phyloP scores from a whole-genome alignment of 2,113 vertebrate genomes.

The Campylomormyrus numenius region DNA sequence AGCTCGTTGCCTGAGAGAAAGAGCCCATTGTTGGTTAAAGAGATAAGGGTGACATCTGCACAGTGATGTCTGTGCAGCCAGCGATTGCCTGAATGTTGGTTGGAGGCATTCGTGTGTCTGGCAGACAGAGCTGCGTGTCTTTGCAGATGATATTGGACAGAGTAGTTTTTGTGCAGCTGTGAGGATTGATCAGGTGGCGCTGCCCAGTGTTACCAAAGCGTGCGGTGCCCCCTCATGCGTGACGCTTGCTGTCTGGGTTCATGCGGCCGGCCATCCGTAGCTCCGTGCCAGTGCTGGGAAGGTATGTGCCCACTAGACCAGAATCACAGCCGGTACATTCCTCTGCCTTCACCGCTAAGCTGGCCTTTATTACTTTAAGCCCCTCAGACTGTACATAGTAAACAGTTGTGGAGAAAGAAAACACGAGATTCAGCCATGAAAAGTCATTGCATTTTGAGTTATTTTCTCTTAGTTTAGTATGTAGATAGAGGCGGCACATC shows the following conservation, averaged over 20 bases:
- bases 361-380: conserved; percentile 6
- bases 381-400: not conserved
- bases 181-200: not conserved
- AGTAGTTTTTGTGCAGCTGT: not conserved
- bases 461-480: not conserved
- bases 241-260: not conserved
- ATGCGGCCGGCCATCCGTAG: not conserved
- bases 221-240: not conserved
- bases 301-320: conserved; percentile 30
- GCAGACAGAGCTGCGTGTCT: not conserved
- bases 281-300: conserved; percentile 22
- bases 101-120: not conserved
- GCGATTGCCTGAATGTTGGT: not conserved
- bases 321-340: conserved; percentile 39
- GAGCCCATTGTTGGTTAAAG: not conserved
- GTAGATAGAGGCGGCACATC: not conserved
- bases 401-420: not conserved
- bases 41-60: not conserved
- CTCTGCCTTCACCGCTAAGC: conserved; percentile 19
- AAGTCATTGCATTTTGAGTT: not conserved
- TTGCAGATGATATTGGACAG: not conserved
- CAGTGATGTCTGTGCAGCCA: not conserved
- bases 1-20: not conserved
- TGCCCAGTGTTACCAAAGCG: not conserved
- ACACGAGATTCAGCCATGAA: not conserved